phyloP scores from a whole-genome alignment of 1,140 invertebrate genomes.

The Zaprionus inermis region DNA sequence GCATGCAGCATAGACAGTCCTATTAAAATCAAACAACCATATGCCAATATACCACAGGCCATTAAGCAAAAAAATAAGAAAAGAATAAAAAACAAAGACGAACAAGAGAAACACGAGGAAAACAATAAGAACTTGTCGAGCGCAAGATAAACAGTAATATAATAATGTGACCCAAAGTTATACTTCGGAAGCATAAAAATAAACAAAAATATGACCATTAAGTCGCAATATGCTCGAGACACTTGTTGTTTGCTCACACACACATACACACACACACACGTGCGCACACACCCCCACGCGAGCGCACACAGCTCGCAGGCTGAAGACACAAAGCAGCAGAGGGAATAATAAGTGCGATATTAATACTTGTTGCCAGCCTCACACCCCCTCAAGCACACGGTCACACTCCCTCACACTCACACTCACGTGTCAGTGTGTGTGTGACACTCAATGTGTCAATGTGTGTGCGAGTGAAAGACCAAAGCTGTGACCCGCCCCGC shows the following conservation, averaged over 20 bases:
- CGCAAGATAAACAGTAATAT: conserved; percentile 68
- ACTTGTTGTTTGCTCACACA: conserved; percentile 47
- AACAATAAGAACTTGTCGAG: conserved; percentile 29
- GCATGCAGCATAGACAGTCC: conserved; percentile 45
- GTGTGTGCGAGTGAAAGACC: conserved; percentile 21
- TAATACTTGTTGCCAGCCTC: conserved; percentile 52
- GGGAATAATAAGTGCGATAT: conserved; percentile 76
- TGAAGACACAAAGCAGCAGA: conserved; percentile 11
- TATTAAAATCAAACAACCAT: conserved; percentile 68
- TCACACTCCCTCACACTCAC: conserved; percentile 14
- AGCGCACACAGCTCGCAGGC: conserved; percentile 8
- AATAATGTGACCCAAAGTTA: conserved; percentile 70
- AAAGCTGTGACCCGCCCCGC: conserved; percentile 49
- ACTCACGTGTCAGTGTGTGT: neutral
- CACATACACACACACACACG: neutral
- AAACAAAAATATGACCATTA: conserved; percentile 60
- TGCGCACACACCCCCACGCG: neutral
- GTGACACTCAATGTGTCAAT: neutral
- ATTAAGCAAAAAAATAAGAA: conserved; percentile 39
- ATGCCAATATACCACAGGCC: conserved; percentile 62
- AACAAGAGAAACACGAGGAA: conserved; percentile 24
- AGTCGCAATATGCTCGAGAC: conserved; percentile 49
- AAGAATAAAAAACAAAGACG: conserved; percentile 31
- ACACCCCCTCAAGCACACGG: conserved; percentile 10
- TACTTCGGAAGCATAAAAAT: conserved; percentile 61